Conservation (phyloP, 2,888 invertebrate species). For the Blera fallax region DNA sequence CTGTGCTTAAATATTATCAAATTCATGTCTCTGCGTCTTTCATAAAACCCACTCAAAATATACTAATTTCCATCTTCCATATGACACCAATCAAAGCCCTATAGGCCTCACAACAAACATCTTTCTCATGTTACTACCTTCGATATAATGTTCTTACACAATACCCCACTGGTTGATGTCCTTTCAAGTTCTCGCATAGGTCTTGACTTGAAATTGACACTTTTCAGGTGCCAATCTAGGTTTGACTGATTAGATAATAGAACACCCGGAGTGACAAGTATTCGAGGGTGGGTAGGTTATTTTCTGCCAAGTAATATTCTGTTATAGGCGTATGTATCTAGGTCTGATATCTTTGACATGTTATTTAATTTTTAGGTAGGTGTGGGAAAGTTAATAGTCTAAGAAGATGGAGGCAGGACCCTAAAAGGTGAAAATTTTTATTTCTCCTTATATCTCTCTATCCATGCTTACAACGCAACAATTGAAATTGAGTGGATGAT, state of each 20-base stretch:
- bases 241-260: constrained; percentile 29
- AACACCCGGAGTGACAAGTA: not conserved
- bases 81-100: not conserved
- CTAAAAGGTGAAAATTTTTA: not conserved
- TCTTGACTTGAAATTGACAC: constrained; percentile 7
- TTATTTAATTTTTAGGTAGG: not conserved
- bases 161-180: not conserved
- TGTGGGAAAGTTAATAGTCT: not conserved
- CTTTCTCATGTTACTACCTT: not conserved
- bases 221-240: constrained; percentile 3
- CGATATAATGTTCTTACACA: not conserved
- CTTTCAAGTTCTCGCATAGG: not conserved
- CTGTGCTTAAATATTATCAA: too few species aligned
- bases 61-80: not conserved
- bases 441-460: not conserved
- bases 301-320: not conserved
- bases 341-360: not conserved
- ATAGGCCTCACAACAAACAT: not conserved
- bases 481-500: not conserved
- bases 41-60: not conserved
- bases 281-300: not conserved
- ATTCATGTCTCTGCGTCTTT: not conserved
- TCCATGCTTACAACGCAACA: not conserved
- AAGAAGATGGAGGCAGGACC: not conserved
- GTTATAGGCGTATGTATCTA: not conserved